Percentiles rank a stretch among this genome's conserved stretches.
Evolutionary conservation across 2,888 invertebrate genomes (phyloP).

Genomic region (Chaetoderma sp.): DNA sequence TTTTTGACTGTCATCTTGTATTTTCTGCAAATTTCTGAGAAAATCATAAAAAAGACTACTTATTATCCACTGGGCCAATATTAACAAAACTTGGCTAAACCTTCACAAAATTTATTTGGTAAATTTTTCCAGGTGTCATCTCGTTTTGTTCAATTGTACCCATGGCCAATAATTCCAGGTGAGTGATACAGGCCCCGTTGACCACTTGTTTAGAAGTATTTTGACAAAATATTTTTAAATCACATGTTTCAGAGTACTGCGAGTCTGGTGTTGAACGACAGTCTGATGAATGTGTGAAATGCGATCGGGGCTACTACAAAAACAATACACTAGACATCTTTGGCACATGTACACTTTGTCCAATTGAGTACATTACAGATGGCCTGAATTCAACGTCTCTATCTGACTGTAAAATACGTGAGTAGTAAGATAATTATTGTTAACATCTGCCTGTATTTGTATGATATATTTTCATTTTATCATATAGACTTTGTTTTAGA

Average conservation of each 20-base stretch:
- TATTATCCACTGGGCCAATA: conserved; percentile 13
- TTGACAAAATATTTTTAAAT: too few species aligned
- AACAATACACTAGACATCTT: conserved; percentile 32
- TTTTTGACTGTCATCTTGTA: too few species aligned
- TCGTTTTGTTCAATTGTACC: too few species aligned
- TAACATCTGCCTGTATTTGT: background rate
- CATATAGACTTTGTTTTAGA: background rate
- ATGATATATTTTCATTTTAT: too few species aligned
- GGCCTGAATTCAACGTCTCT: conserved; percentile 17
- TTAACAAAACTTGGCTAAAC: background rate
- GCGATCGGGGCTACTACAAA: conserved; percentile 41
- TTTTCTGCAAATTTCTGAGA: too few species aligned
- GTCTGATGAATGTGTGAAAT: conserved; percentile 26
- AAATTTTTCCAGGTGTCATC: too few species aligned
- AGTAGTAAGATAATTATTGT: conserved; percentile 21
- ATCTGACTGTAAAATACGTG: conserved; percentile 37
- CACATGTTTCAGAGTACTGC: conserved; percentile 70
- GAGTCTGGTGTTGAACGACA: conserved; percentile 67
- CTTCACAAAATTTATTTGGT: too few species aligned
- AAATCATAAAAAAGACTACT: too few species aligned
- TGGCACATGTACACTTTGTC: conserved; percentile 33
- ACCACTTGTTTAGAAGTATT: too few species aligned
- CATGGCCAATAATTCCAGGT: too few species aligned
- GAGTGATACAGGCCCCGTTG: too few species aligned
- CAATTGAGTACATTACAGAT: conserved; percentile 32